Evolutionary conservation across 2,888 invertebrate species (phyloP), one percentile per base, ranked within the genome.

Genomic region (Folsomia manolachei): DNA sequence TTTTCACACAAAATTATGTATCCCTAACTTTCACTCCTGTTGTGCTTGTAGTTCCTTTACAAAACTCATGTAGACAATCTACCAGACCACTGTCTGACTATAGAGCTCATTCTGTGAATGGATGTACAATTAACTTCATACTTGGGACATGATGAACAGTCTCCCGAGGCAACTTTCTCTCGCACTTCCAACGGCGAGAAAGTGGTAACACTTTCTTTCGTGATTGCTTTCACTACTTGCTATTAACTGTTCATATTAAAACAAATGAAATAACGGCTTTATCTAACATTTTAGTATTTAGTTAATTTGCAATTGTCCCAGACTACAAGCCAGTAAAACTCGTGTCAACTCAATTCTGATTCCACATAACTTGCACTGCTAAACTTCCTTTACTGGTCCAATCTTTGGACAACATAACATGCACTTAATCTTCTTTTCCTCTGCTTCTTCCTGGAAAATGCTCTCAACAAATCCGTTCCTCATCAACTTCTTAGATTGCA

Each of bases 1-100:
- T 64, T 64, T 64, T 64, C 64, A 64, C 64, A 27, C 27, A 27
- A 27, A 27, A 27, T 64, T 64, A 27, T 64, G 64, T 19, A 27
- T 64, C 24, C 14, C n/a, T n/a, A n/a, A n/a, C n/a, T n/a, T n/a
- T n/a, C n/a, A n/a, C n/a, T n/a, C n/a, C n/a, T n/a, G n/a, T n/a
- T n/a, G n/a, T n/a, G n/a, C n/a, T n/a, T n/a, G n/a, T n/a, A n/a
- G n/a, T n/a, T n/a, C n/a, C n/a, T n/a, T n/a, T n/a, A n/a, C n/a
- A n/a, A n/a, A n/a, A n/a, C n/a, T n/a, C n/a, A n/a, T n/a, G n/a
- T n/a, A n/a, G n/a, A n/a, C n/a, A n/a, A 39, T 39, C 39, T 39
- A 14, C 39, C 39, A 4, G 14, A 39, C 4, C 14, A 39, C 39
- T 39, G 4, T 4, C 39, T 39, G 39, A 4, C 39, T 39, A 39